These are phyloP conservation scores for Anguilla japonica DNA, from an alignment of 2,113 vertebrate genomes.

Conservation along the genomic window DNA sequence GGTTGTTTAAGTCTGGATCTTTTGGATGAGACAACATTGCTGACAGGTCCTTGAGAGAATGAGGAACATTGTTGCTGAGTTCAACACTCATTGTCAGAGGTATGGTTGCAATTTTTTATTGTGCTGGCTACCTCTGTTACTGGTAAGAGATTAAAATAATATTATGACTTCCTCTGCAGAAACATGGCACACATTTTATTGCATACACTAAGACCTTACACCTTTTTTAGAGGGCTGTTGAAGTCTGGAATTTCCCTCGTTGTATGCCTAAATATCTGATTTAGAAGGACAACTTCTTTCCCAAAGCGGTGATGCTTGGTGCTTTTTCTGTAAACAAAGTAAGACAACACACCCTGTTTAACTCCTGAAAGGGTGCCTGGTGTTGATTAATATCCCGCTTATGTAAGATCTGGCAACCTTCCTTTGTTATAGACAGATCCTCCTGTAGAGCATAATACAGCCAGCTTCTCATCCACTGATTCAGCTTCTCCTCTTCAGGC, in stretches of 20 bases:
- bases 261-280: not conserved
- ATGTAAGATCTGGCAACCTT: not conserved
- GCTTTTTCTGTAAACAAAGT: not conserved
- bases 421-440: not conserved
- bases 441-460: not conserved
- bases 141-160: not conserved
- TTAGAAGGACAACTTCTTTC: not conserved
- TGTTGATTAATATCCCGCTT: not conserved
- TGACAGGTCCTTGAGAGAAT: not conserved
- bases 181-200: not conserved
- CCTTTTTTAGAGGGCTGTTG: not conserved
- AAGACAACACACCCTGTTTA: not conserved
- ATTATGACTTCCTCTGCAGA: not conserved
- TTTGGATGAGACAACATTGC: not conserved
- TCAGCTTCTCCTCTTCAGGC: not conserved
- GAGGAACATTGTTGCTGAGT: not conserved
- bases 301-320: not conserved
- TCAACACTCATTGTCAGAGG: not conserved
- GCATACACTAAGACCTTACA: not conserved
- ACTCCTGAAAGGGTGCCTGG: constrained; percentile 8
- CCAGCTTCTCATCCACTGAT: not conserved
- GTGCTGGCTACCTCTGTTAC: not conserved
- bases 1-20: too few species aligned
- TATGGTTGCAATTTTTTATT: not conserved
- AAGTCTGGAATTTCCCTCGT: not conserved